These are phyloP conservation scores for Podilymbus podiceps DNA, from an alignment of 2,113 vertebrate species.

Conservation along the genomic window DNA sequence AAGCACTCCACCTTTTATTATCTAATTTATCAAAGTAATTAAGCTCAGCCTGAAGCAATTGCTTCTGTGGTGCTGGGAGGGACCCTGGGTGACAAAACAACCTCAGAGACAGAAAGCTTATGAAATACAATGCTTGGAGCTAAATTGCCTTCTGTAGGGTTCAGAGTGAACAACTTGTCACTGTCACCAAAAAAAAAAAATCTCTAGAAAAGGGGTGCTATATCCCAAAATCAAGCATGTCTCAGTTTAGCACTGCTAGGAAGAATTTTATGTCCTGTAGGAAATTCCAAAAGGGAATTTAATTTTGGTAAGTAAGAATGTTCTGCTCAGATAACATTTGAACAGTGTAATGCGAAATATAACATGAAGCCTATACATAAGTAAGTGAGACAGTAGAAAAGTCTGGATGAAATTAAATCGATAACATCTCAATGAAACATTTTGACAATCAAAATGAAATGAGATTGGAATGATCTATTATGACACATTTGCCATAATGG, in stretches of 20 bases:
- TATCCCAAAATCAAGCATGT: not conserved
- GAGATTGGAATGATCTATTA: not conserved
- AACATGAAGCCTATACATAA: not conserved
- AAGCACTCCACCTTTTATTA: not conserved
- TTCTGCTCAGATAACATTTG: not conserved
- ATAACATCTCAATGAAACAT: not conserved
- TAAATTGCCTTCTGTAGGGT: not conserved
- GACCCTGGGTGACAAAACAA: not conserved
- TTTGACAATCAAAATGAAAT: not conserved
- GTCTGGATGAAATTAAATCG: not conserved
- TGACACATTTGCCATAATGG: not conserved
- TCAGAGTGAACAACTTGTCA: not conserved
- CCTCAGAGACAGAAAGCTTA: not conserved
- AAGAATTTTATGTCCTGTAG: not conserved
- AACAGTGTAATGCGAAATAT: not conserved
- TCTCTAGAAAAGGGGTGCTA: not conserved
- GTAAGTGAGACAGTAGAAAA: not conserved
- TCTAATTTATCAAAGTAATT: not conserved
- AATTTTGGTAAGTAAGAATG: not conserved
- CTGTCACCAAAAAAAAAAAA: not conserved
- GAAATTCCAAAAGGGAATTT: not conserved
- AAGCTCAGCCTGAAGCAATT: not conserved
- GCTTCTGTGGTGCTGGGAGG: not conserved
- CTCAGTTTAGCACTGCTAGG: not conserved
- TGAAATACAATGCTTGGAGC: not conserved